Percentiles rank a stretch among this genome's conserved stretches.
Evolutionary conservation across 64 coral and sea anemone species (phyloP).

Genomic region (Montipora foliosa): DNA sequence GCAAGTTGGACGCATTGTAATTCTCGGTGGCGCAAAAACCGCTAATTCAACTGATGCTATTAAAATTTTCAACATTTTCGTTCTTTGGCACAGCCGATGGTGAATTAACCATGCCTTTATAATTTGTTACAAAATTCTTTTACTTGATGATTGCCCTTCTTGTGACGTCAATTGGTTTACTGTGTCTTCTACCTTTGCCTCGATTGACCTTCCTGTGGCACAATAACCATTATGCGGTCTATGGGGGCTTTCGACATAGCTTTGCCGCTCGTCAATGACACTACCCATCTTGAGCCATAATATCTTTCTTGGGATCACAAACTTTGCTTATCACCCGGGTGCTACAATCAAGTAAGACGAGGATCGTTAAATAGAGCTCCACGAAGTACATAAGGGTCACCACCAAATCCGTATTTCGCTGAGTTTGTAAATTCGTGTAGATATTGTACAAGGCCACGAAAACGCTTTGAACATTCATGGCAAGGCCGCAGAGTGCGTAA

Average conservation of each 20-base stretch:
- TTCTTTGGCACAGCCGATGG: no score
- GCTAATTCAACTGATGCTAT: no score
- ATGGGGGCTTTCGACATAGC: neutral
- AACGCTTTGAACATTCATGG: constrained; percentile 19
- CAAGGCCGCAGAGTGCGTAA: neutral
- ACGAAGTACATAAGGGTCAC: constrained; percentile 4
- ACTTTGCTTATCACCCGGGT: constrained; percentile 39
- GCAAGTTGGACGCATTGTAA: no score
- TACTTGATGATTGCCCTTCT: no score
- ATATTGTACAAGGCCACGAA: constrained; percentile 18
- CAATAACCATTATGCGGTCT: neutral
- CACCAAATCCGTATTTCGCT: neutral
- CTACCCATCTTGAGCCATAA: neutral
- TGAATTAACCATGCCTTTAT: no score
- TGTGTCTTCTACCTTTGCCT: no score
- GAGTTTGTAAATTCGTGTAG: constrained; percentile 20
- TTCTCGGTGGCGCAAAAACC: no score
- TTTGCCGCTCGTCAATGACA: no score
- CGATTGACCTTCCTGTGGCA: neutral
- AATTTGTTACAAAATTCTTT: no score
- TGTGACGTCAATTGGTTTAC: no score
- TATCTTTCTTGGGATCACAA: constrained; percentile 1
- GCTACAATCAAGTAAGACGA: constrained; percentile 11
- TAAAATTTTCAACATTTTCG: no score
- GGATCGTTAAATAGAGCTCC: constrained; percentile 21